Percentiles rank a stretch among this genome's conserved stretches.
These are phyloP conservation scores for Poecilus cupreus DNA, from an alignment of 2,888 invertebrate species.

Conservation along the genomic window DNA sequence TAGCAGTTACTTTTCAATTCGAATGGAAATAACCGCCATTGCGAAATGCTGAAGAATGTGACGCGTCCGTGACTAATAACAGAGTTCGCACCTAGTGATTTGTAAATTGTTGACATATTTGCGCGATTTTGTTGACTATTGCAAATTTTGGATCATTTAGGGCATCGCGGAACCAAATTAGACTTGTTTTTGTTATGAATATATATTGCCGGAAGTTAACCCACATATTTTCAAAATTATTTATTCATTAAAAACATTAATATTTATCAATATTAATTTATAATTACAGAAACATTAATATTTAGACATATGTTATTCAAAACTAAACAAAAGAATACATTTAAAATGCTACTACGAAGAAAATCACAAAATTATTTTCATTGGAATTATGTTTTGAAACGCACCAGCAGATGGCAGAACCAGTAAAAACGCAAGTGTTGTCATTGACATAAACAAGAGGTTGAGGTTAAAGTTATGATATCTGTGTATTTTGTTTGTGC, in stretches of 20 bases:
- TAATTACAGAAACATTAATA: too few relatives aligned
- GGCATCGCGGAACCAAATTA: background rate
- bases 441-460: too few relatives aligned
- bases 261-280: too few relatives aligned
- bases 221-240: too few relatives aligned
- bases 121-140: background rate
- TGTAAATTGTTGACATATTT: slow-evolving; percentile 24
- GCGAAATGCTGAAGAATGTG: slow-evolving; percentile 51
- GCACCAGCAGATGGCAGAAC: too few relatives aligned
- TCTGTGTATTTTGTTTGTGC: too few relatives aligned
- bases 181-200: background rate
- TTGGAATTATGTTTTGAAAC: too few relatives aligned
- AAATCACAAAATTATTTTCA: too few relatives aligned
- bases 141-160: background rate
- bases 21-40: slow-evolving; percentile 41
- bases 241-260: too few relatives aligned
- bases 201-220: background rate
- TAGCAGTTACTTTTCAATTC: slow-evolving; percentile 55
- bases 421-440: too few relatives aligned
- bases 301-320: background rate
- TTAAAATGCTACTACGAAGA: too few relatives aligned
- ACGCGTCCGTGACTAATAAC: slow-evolving; percentile 18
- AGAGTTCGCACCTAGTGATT: slow-evolving; percentile 24
- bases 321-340: background rate
- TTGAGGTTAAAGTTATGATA: too few relatives aligned